Conservation (phyloP, 2,888 invertebrate species). For the Agrochola litura region DNA sequence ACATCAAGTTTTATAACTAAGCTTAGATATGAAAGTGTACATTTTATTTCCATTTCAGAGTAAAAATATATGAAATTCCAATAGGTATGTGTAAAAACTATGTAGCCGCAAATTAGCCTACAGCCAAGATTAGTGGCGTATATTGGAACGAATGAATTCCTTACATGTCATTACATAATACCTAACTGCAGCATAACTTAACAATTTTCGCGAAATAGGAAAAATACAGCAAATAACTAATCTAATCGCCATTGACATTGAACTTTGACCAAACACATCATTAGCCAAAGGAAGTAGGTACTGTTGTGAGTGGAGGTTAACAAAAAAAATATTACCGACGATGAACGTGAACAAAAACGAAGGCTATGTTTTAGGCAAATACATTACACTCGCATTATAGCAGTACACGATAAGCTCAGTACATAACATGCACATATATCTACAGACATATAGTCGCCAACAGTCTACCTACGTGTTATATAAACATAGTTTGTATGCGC, state of each 20-base stretch:
- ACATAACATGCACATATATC: conserved; percentile 17
- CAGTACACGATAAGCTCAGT: conserved; percentile 41
- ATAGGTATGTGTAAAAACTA: background rate
- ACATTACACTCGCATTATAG: conserved; percentile 32
- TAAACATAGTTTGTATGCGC: conserved; percentile 23
- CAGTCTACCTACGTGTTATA: conserved; percentile 15
- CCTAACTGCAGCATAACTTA: background rate
- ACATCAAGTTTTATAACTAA: background rate
- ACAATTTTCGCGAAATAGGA: conserved; percentile 34
- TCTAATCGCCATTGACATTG: conserved; percentile 54
- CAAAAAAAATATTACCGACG: conserved; percentile 35
- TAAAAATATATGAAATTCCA: conserved; percentile 7
- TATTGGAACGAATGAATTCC: conserved; percentile 6
- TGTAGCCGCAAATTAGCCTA: background rate
- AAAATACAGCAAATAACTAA: conserved; percentile 28
- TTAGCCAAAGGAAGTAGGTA: conserved; percentile 53
- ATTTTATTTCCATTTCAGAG: background rate
- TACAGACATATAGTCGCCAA: conserved; percentile 4
- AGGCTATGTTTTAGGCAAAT: conserved; percentile 48
- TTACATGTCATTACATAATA: background rate
- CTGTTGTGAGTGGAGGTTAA: conserved; percentile 22
- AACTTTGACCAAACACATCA: conserved; percentile 58
- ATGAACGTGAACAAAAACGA: conserved; percentile 48
- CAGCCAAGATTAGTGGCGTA: background rate
- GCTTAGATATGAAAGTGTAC: background rate